phyloP scores from a whole-genome alignment of 1,140 invertebrate genomes.

The Adoxophyes honmai region DNA sequence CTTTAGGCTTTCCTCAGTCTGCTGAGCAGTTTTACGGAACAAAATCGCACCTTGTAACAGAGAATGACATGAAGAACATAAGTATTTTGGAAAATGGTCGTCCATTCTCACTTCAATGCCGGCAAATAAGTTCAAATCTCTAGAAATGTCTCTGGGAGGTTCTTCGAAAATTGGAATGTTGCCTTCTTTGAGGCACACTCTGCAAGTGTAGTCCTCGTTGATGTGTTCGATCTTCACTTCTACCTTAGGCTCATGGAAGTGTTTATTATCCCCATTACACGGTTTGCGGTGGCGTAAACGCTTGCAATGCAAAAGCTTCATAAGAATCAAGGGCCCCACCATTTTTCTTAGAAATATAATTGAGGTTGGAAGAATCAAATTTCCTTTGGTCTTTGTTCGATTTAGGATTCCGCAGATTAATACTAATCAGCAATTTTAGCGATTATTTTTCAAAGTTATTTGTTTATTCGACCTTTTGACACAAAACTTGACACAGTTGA shows the following conservation, averaged over 20 bases:
- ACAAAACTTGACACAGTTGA: too few relatives aligned
- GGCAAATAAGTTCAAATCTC: conserved; percentile 39
- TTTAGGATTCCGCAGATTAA: too few relatives aligned
- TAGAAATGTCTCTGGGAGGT: conserved; percentile 34
- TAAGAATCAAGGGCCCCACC: conserved; percentile 9
- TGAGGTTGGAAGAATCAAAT: too few relatives aligned
- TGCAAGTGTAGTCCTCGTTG: conserved; percentile 5
- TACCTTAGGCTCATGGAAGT: neutral
- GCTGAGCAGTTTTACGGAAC: conserved; percentile 51
- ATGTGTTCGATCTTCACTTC: neutral
- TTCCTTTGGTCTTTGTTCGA: too few relatives aligned
- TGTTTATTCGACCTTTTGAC: too few relatives aligned
- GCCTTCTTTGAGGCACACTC: conserved; percentile 41
- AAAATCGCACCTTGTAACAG: conserved; percentile 52
- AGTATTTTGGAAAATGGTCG: conserved; percentile 49
- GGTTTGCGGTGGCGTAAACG: neutral
- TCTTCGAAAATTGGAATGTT: conserved; percentile 46
- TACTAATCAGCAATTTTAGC: too few relatives aligned
- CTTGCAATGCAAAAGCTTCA: conserved; percentile 16
- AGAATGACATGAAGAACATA: conserved; percentile 52
- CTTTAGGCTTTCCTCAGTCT: conserved; percentile 53
- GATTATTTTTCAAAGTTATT: too few relatives aligned
- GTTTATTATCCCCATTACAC: neutral
- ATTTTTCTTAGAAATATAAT: too few relatives aligned
- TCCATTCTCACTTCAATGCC: conserved; percentile 40